phyloP scores from a whole-genome alignment of 2,797 vertebrate genomes.

The Myotis myotis region DNA sequence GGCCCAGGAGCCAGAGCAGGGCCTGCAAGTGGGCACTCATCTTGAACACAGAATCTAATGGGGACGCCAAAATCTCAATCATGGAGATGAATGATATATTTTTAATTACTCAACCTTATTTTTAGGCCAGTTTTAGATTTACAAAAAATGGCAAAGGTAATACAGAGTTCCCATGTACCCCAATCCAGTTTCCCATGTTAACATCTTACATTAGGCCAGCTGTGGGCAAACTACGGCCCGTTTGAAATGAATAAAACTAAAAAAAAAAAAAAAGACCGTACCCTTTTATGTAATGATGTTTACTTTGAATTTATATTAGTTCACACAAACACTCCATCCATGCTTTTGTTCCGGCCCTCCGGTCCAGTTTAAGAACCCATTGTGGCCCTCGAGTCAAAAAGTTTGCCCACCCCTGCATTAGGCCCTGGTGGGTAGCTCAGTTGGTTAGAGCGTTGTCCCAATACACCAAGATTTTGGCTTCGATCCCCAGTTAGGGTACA shows the following conservation, averaged over 20 bases:
- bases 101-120: not conserved
- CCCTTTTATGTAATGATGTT: too few species aligned
- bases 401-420: too few species aligned
- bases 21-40: not conserved
- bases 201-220: fast-evolving
- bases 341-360: too few species aligned
- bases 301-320: too few species aligned
- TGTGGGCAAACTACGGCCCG: too few species aligned
- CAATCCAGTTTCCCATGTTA: too few species aligned
- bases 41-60: not conserved
- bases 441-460: not conserved
- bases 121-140: not conserved
- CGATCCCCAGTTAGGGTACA: not conserved
- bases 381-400: too few species aligned
- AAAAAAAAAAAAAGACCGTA: too few species aligned
- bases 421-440: not conserved
- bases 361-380: too few species aligned
- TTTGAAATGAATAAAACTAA: too few species aligned
- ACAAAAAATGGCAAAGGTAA: not conserved
- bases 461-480: not conserved
- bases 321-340: too few species aligned
- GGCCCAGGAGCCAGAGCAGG: not conserved
- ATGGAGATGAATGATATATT: not conserved
- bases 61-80: not conserved
- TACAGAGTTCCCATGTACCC: not conserved